These are phyloP conservation scores for Pogonocichla stellata DNA, from an alignment of 2,113 vertebrate genomes.

Conservation along the genomic window DNA sequence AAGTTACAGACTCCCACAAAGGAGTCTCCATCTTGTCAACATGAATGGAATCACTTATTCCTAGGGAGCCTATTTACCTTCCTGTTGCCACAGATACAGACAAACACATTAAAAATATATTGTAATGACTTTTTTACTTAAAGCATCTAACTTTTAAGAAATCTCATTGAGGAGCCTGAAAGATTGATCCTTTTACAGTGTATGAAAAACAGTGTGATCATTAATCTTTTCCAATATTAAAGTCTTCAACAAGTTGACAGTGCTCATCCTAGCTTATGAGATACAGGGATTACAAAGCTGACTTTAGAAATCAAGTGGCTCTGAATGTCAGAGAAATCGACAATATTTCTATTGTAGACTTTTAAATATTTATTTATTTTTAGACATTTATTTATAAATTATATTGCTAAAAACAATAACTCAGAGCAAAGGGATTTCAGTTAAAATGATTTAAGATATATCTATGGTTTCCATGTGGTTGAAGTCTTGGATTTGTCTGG, in stretches of 20 bases:
- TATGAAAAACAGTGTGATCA: background rate
- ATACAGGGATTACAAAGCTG: background rate
- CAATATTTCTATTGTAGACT: background rate
- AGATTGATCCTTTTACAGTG: background rate
- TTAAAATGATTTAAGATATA: background rate
- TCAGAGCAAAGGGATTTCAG: background rate
- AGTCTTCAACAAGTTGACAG: background rate
- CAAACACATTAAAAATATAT: background rate
- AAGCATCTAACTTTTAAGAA: background rate
- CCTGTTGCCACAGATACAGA: background rate
- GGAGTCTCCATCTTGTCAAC: background rate
- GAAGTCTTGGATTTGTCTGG: background rate
- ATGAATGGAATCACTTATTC: background rate
- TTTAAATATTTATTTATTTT: background rate
- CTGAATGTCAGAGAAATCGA: background rate
- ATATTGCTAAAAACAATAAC: background rate
- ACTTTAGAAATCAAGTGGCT: background rate
- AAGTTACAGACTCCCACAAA: background rate
- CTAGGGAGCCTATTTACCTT: background rate
- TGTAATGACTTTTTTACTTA: background rate
- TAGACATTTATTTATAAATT: too few relatives aligned
- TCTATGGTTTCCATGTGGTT: background rate
- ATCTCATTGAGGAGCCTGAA: background rate
- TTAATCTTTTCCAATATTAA: background rate
- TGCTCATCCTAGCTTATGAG: background rate